phyloP scores from a whole-genome alignment of 2,113 vertebrate genomes.

The Albula goreensis region DNA sequence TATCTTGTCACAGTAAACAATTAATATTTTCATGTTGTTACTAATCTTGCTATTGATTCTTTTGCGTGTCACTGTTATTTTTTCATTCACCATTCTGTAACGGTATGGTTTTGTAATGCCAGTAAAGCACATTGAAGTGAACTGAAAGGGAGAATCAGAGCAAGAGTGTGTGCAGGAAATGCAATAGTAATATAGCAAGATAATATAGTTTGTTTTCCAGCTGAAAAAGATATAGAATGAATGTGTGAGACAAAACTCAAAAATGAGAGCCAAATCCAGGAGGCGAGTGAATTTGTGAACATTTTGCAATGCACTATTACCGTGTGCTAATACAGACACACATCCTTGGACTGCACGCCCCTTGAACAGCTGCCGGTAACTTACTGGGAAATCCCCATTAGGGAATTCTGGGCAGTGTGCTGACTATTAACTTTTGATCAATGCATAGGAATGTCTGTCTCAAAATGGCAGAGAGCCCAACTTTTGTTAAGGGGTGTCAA shows the following conservation, averaged over 20 bases:
- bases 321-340: neutral
- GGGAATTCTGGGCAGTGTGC: conserved; percentile 1
- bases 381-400: neutral
- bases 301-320: neutral
- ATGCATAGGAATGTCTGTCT: conserved; percentile 1
- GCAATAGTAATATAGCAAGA: too few relatives aligned
- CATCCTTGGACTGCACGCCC: neutral
- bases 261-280: neutral
- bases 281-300: neutral
- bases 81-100: too few relatives aligned
- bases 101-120: too few relatives aligned
- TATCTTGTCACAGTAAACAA: too few relatives aligned
- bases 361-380: neutral
- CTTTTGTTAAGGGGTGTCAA: neutral
- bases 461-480: neutral
- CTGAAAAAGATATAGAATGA: neutral
- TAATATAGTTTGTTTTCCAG: too few relatives aligned
- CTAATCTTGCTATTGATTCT: too few relatives aligned
- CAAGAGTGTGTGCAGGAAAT: too few relatives aligned
- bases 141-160: too few relatives aligned
- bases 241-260: neutral
- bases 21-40: too few relatives aligned
- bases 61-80: too few relatives aligned
- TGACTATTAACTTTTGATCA: conserved; percentile 4
- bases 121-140: too few relatives aligned